Percentiles rank a stretch among this genome's conserved stretches.
Conservation (phyloP, 2,888 invertebrate genomes). For the Mechanitis messenoides region DNA sequence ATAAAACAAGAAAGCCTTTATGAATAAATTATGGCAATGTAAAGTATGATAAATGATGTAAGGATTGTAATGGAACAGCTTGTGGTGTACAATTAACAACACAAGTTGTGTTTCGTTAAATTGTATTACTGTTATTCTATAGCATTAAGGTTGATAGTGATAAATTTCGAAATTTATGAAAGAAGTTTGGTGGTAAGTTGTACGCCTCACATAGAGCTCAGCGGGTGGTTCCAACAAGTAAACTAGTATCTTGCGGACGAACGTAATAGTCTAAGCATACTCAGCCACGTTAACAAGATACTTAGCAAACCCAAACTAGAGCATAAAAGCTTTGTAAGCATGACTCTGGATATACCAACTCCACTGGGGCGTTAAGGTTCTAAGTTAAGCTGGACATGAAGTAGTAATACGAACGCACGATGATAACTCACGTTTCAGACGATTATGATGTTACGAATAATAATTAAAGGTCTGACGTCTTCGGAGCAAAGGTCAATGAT, state of each 20-base stretch:
- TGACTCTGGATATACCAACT: conserved; percentile 22
- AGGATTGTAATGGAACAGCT: conserved; percentile 69
- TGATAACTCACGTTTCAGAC: conserved; percentile 66
- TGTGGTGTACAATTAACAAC: conserved; percentile 54
- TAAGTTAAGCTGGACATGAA: conserved; percentile 43
- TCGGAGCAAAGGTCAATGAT: conserved; percentile 50
- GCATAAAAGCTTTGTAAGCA: conserved; percentile 32
- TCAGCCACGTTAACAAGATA: conserved; percentile 56
- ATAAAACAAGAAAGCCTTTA: conserved; percentile 66
- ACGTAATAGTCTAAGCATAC: conserved; percentile 68
- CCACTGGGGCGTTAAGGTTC: conserved; percentile 29
- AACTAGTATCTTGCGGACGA: conserved; percentile 69
- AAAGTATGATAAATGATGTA: conserved; percentile 75
- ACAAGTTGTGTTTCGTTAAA: conserved; percentile 33
- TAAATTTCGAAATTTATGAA: conserved; percentile 43
- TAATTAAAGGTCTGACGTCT: conserved; percentile 70
- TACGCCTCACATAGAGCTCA: conserved; percentile 69
- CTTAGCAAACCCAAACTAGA: conserved; percentile 36
- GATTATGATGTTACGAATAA: conserved; percentile 71
- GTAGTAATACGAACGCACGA: conserved; percentile 58
- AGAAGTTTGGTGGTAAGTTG: conserved; percentile 46
- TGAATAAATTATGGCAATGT: conserved; percentile 74
- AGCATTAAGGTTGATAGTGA: conserved; percentile 24
- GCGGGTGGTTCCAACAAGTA: conserved; percentile 68
- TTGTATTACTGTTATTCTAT: conserved; percentile 31